These are phyloP conservation scores for Oncorhynchus nerka DNA, from an alignment of 2,113 vertebrate species.

Conservation along the genomic window DNA sequence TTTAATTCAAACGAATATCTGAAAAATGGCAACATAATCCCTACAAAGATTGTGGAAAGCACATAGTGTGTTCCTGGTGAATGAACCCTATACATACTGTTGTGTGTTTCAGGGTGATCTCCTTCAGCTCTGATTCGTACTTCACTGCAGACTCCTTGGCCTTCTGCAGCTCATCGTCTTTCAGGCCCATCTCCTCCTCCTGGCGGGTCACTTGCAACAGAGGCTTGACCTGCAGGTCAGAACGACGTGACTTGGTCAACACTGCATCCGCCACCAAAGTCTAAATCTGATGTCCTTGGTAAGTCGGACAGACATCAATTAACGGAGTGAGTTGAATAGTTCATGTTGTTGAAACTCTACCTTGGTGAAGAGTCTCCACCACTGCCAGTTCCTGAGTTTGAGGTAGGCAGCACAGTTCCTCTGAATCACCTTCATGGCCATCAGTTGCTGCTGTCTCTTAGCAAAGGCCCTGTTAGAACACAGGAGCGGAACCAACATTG, in stretches of 20 bases:
- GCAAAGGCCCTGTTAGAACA: slow-evolving; percentile 80
- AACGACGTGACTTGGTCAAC: background rate
- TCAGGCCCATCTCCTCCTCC: slow-evolving; percentile 95
- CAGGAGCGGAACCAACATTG: slow-evolving; percentile 6
- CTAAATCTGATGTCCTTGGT: too few relatives aligned
- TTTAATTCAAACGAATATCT: background rate
- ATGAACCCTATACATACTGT: slow-evolving; percentile 72
- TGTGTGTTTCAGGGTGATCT: slow-evolving; percentile 83
- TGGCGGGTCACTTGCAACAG: slow-evolving; percentile 94
- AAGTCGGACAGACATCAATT: too few relatives aligned
- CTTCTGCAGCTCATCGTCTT: slow-evolving; percentile 88
- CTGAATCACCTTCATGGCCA: slow-evolving; percentile 94
- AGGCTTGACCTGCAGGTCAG: slow-evolving; percentile 85
- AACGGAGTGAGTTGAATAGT: background rate
- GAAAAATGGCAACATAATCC: too few relatives aligned
- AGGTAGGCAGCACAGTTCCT: slow-evolving; percentile 94
- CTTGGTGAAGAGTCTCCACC: slow-evolving; percentile 97
- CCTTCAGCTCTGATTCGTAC: slow-evolving; percentile 83
- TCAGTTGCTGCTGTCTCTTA: slow-evolving; percentile 92
- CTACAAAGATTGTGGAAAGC: too few relatives aligned
- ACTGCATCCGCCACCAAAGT: background rate
- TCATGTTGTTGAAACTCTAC: slow-evolving; percentile 52
- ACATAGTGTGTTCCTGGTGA: background rate
- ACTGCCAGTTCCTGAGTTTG: slow-evolving; percentile 95
- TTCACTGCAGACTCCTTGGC: slow-evolving; percentile 82